These are phyloP conservation scores for Micrastur ruficollis DNA, from an alignment of 2,797 vertebrate genomes.

Conservation along the genomic window DNA sequence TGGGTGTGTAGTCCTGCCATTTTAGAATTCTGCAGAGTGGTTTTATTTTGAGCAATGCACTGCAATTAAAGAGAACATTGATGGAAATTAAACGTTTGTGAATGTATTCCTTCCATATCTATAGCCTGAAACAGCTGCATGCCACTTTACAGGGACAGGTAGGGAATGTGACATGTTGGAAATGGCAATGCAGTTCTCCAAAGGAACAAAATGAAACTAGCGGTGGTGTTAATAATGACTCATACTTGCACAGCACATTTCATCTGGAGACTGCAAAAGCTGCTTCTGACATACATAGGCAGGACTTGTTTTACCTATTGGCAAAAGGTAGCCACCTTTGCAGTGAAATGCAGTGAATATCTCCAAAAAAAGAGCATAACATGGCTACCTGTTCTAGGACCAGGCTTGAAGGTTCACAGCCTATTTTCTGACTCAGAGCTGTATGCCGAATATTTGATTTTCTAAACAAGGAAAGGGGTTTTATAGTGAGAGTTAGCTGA, in stretches of 20 bases:
- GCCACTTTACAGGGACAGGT: slow-evolving; percentile 32
- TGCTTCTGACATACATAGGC: not conserved
- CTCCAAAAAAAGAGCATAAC: not conserved
- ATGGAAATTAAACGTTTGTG: slow-evolving; percentile 43
- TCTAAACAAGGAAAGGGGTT: not conserved
- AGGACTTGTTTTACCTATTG: not conserved
- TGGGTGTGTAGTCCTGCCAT: slow-evolving; percentile 49
- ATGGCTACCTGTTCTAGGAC: not conserved
- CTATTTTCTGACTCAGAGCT: not conserved
- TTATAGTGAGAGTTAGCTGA: not conserved
- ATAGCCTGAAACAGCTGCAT: slow-evolving; percentile 39
- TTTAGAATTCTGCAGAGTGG: slow-evolving; percentile 44
- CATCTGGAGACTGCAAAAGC: slow-evolving; percentile 30
- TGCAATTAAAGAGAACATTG: slow-evolving; percentile 50
- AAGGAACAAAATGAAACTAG: slow-evolving; percentile 40
- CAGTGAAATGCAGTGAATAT: not conserved
- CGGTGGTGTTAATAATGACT: slow-evolving; percentile 47
- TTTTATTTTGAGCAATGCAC: slow-evolving; percentile 55
- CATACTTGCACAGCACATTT: slow-evolving; percentile 57
- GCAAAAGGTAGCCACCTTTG: not conserved
- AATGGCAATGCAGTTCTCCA: slow-evolving; percentile 26
- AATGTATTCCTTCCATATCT: not conserved
- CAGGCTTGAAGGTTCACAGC: not conserved
- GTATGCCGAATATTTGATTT: not conserved
- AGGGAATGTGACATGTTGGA: slow-evolving; percentile 22